Conservation (phyloP, 2,888 invertebrate genomes). For the Drosophila algonquin region DNA sequence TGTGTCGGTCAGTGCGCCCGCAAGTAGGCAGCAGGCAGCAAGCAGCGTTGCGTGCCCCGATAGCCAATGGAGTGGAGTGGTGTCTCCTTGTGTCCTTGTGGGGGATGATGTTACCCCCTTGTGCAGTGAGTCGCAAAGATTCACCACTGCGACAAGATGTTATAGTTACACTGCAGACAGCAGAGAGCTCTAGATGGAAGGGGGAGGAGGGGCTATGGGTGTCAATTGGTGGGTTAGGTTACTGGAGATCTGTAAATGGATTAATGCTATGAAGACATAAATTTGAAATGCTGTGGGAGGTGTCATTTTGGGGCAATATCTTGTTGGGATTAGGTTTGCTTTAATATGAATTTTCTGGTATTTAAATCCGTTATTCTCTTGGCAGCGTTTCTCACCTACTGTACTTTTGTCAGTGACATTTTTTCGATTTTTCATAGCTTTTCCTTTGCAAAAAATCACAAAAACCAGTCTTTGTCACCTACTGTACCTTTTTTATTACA, state of each 20-base stretch:
- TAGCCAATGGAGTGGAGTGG: slow-evolving; percentile 31
- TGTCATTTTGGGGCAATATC: not conserved
- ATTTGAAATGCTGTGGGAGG: not conserved
- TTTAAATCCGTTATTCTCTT: not conserved
- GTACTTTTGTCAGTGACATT: not conserved
- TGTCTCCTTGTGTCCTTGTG: not conserved
- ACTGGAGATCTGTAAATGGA: not conserved
- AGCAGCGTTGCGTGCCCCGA: slow-evolving; percentile 40
- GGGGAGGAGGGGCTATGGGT: not conserved
- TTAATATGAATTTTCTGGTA: not conserved
- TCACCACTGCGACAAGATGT: slow-evolving; percentile 37
- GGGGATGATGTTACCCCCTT: slow-evolving; percentile 6
- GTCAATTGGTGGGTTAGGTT: not conserved
- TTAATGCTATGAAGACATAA: not conserved
- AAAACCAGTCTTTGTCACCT: not conserved
- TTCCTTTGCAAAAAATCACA: not conserved
- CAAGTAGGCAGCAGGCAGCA: slow-evolving; percentile 41
- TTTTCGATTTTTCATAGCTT: not conserved
- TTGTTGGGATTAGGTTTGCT: not conserved
- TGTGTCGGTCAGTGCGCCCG: slow-evolving; percentile 55
- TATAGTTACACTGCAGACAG: not conserved
- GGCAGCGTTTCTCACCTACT: too few relatives aligned
- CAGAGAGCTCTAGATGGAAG: not conserved
- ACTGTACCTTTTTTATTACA: not conserved
- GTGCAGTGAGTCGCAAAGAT: slow-evolving; percentile 57